Percentiles rank a stretch among this genome's conserved stretches.
Evolutionary conservation across 2,797 vertebrate genomes (phyloP).

Genomic region (Anguilla megastoma): DNA sequence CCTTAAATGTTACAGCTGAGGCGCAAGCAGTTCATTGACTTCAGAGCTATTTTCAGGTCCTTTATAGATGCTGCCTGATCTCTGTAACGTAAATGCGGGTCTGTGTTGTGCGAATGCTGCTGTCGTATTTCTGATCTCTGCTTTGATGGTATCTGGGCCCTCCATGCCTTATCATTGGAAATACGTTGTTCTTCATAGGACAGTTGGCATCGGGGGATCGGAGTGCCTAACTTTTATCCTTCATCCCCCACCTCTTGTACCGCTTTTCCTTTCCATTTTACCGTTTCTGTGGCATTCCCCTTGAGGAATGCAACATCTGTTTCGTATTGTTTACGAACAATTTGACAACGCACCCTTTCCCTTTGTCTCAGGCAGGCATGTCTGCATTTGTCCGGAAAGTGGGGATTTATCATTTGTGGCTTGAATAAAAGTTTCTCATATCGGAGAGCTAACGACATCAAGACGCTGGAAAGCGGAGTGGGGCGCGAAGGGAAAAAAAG

Average conservation of each 20-base stretch:
- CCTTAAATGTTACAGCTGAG: background rate
- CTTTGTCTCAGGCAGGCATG: background rate
- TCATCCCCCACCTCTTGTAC: background rate
- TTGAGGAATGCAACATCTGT: constrained; percentile 9
- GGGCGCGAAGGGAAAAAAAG: background rate
- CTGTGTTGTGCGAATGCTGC: background rate
- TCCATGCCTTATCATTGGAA: background rate
- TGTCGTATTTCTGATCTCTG: background rate
- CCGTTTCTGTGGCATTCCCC: background rate
- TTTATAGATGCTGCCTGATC: background rate
- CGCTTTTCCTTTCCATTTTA: background rate
- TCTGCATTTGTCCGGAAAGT: background rate
- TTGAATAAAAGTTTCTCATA: background rate
- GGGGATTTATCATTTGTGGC: background rate
- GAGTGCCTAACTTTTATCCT: background rate
- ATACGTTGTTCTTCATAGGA: background rate
- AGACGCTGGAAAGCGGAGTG: background rate
- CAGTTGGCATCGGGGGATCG: background rate
- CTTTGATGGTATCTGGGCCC: background rate
- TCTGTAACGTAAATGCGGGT: background rate
- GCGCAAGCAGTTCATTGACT: background rate
- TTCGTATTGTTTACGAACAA: constrained; percentile 4
- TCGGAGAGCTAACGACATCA: background rate
- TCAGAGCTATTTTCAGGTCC: background rate
- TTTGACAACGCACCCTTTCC: background rate